Conservation (phyloP, 2,797 vertebrate species). For the Alauda arvensis region DNA sequence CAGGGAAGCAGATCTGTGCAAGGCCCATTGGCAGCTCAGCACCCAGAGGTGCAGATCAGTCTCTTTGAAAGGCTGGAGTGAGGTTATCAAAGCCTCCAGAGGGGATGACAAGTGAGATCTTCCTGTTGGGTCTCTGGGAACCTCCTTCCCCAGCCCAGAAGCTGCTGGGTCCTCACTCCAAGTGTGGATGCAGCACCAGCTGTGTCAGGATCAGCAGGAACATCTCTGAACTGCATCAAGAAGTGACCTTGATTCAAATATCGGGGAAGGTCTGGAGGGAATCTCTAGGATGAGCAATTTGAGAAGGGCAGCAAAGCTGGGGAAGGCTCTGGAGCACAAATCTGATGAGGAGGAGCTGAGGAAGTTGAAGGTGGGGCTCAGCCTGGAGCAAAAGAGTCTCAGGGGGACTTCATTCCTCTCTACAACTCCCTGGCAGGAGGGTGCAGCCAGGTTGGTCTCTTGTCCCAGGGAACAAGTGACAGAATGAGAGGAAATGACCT, state of each 20-base stretch:
- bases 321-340: neutral
- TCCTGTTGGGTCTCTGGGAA: neutral
- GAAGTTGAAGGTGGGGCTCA: neutral
- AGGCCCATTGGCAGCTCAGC: neutral
- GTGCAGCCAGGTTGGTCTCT: neutral
- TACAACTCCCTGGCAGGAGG: neutral
- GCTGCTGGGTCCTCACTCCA: neutral
- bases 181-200: neutral
- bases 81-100: neutral
- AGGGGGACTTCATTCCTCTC: neutral
- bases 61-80: neutral
- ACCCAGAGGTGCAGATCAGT: neutral
- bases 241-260: neutral
- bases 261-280: accelerated
- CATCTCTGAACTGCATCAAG: neutral
- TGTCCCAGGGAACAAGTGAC: neutral
- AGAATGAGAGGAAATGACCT: neutral
- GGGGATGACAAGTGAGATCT: neutral
- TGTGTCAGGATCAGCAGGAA: neutral
- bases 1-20: neutral
- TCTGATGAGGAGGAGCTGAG: neutral
- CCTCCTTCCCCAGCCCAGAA: neutral
- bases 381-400: neutral
- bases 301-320: neutral
- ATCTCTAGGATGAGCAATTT: neutral